Evolutionary conservation across 2,113 vertebrate species (phyloP).

Genomic region (zebrafish (Danio rerio)): GRCz12tu NC_133200.1:18161001-18161500

Average conservation of each 20-base stretch:
- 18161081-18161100: slow-evolving; percentile 51
- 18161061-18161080: slow-evolving; percentile 44
- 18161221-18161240: slow-evolving; percentile 39
- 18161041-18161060: slow-evolving; percentile 20
- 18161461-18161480: slow-evolving; percentile 31
- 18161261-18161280: slow-evolving; percentile 4
- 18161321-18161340: slow-evolving; percentile 6
- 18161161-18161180: slow-evolving; percentile 11
- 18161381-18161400: background rate
- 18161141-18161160: slow-evolving; percentile 44
- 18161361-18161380: background rate
- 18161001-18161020: slow-evolving; percentile 37
- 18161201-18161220: slow-evolving; percentile 31
- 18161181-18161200: slow-evolving; percentile 23
- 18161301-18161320: background rate
- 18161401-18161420: background rate
- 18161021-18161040: slow-evolving; percentile 32
- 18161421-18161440: slow-evolving; percentile 20
- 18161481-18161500: slow-evolving; percentile 31
- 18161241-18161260: background rate
- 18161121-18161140: slow-evolving; percentile 35
- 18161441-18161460: slow-evolving; percentile 37
- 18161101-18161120: slow-evolving; percentile 38
- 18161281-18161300: slow-evolving; percentile 21
- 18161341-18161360: background rate